Evolutionary conservation across 1,140 invertebrate species (phyloP).

Genomic region (Bombus pascuorum): DNA sequence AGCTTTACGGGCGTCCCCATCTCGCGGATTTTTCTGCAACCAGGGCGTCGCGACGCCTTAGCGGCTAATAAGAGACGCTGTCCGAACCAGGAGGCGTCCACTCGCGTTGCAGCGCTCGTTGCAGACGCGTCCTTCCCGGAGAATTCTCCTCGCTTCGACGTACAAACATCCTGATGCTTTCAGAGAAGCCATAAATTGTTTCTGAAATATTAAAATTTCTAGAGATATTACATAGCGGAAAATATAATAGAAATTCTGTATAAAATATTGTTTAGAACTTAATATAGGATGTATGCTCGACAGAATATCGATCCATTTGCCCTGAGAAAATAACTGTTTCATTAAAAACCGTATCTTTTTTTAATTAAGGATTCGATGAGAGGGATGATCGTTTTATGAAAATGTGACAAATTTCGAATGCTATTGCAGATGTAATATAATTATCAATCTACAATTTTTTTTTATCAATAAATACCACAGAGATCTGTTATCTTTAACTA

Average conservation of each 20-base stretch:
- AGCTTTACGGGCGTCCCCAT: conserved; percentile 76
- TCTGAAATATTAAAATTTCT: not conserved
- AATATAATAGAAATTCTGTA: not conserved
- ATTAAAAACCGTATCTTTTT: not conserved
- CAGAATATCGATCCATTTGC: not conserved
- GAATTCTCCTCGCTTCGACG: not conserved
- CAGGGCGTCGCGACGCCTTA: conserved; percentile 79
- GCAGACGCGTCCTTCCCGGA: not conserved
- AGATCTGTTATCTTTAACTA: no score
- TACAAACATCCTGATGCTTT: not conserved
- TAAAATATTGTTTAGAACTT: not conserved
- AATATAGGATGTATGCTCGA: not conserved
- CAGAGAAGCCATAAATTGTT: not conserved
- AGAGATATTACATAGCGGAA: not conserved
- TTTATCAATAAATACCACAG: no score
- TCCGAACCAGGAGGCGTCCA: conserved; percentile 42
- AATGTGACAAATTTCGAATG: no score
- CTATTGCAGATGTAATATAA: no score
- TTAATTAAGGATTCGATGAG: no score
- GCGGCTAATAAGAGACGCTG: conserved; percentile 76
- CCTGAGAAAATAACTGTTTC: not conserved
- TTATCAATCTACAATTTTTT: no score
- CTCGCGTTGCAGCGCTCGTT: conserved; percentile 64
- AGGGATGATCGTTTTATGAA: no score
- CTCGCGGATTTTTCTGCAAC: conserved; percentile 80